Evolutionary conservation across 2,797 vertebrate genomes (phyloP).

Genomic region (Cottoperca gobio): DNA sequence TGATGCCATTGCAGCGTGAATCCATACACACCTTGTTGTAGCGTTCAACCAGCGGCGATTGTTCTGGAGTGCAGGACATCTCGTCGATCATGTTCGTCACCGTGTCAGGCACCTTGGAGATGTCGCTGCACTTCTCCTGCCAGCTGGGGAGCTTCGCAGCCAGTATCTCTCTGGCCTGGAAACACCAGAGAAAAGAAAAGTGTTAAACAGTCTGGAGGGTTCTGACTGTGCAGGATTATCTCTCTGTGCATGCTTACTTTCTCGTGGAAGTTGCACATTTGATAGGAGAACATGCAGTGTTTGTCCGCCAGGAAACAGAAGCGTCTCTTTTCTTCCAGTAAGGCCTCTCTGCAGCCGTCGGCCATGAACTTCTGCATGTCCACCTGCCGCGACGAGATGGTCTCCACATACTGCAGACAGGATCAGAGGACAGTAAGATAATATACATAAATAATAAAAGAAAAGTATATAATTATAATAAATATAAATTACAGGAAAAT

Average conservation of each 20-base stretch:
- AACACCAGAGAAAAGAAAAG: neutral
- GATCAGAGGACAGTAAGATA: constrained; percentile 8
- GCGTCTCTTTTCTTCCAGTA: constrained; percentile 95
- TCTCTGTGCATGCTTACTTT: constrained; percentile 81
- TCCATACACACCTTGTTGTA: constrained; percentile 78
- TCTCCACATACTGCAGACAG: constrained; percentile 89
- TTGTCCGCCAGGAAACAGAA: constrained; percentile 99
- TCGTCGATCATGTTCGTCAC: constrained; percentile 91
- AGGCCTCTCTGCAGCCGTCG: constrained; percentile 94
- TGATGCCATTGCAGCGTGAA: neutral
- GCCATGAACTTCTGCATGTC: constrained; percentile 97
- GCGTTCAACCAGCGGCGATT: constrained; percentile 84
- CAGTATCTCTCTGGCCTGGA: constrained; percentile 92
- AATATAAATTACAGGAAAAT: neutral
- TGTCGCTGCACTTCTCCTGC: constrained; percentile 94
- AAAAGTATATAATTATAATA: too few relatives aligned
- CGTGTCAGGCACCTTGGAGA: constrained; percentile 92
- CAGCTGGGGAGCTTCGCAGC: constrained; percentile 88
- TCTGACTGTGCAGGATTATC: neutral
- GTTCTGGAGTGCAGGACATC: constrained; percentile 85
- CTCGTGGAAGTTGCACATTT: constrained; percentile 88
- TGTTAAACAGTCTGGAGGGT: neutral
- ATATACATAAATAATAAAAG: neutral
- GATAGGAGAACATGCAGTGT: constrained; percentile 92
- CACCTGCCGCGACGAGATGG: constrained; percentile 90